These are phyloP conservation scores for Phoeniculus purpureus DNA, from an alignment of 2,797 vertebrate genomes.

Conservation along the genomic window DNA sequence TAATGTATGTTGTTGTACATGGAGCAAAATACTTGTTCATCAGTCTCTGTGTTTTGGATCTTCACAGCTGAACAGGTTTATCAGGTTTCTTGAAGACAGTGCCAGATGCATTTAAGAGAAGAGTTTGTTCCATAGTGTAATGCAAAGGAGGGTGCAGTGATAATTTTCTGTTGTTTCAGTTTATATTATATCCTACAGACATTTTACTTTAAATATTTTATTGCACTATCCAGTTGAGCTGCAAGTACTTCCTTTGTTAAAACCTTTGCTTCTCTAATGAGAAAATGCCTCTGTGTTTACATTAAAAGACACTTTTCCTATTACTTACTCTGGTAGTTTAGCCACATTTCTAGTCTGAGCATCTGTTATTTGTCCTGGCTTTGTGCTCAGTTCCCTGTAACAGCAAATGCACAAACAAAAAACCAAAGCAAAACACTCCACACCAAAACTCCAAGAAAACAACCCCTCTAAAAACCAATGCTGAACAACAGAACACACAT, in stretches of 20 bases:
- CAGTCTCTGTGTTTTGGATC: not conserved
- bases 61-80: not conserved
- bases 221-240: not conserved
- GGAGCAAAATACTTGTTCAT: not conserved
- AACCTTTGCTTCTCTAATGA: not conserved
- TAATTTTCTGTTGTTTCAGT: not conserved
- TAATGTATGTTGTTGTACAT: not conserved
- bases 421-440: not conserved
- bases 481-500: not conserved
- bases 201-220: not conserved
- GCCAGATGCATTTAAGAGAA: not conserved
- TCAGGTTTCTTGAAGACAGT: not conserved
- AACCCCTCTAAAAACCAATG: not conserved
- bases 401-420: not conserved
- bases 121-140: not conserved
- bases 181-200: not conserved
- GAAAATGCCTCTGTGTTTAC: not conserved
- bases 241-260: not conserved
- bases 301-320: not conserved
- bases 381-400: not conserved
- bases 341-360: not conserved
- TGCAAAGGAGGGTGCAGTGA: not conserved
- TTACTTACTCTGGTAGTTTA: not conserved
- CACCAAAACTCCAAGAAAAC: not conserved
- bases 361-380: not conserved